These are phyloP conservation scores for Beaufortia kweichowensis DNA, from an alignment of 2,113 vertebrate genomes.

Conservation along the genomic window DNA sequence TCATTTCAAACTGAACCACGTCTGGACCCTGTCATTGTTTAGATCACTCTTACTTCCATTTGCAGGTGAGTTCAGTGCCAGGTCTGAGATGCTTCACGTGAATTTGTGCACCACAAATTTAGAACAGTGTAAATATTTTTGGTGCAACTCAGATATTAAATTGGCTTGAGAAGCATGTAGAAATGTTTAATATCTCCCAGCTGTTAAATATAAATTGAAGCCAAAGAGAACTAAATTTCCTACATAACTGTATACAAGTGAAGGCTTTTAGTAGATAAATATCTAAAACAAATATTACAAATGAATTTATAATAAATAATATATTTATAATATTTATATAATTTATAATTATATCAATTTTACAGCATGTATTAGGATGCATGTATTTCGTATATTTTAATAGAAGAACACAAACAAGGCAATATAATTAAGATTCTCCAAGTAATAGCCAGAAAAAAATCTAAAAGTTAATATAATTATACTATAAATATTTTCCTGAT, in stretches of 20 bases:
- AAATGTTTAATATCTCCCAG: neutral
- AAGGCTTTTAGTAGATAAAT: neutral
- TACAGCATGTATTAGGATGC: neutral
- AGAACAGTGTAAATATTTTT: neutral
- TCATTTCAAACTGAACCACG: neutral
- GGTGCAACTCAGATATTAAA: neutral
- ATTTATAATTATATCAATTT: no score
- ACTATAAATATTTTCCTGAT: neutral
- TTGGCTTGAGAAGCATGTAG: neutral
- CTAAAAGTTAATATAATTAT: no score
- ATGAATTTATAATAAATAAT: neutral
- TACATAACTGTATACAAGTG: neutral
- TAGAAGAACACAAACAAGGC: neutral
- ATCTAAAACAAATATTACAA: neutral
- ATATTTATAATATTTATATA: no score
- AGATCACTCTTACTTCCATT: neutral
- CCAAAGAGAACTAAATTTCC: neutral
- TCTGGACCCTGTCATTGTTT: neutral
- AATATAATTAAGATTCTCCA: no score
- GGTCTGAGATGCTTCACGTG: neutral
- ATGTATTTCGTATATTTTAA: no score
- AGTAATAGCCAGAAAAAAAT: no score
- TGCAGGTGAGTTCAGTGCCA: neutral
- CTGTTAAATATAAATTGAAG: neutral
- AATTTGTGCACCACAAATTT: neutral